Base-by-base conservation (phyloP, 1,140 invertebrate species). In the Calycopis cecrops region DNA sequence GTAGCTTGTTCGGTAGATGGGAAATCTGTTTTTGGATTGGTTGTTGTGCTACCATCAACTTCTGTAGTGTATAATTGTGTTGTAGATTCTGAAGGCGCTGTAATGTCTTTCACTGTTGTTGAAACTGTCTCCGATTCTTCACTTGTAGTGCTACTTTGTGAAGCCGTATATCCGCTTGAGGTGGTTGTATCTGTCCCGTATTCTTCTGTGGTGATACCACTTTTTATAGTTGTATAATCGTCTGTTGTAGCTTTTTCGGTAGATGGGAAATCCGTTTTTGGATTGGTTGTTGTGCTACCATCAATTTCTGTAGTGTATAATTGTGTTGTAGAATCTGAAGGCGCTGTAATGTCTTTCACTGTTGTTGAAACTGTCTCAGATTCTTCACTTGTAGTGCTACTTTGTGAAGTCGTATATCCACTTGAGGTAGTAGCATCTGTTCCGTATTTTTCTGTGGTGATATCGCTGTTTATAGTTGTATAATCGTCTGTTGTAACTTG, bases 301-400 rank as follows among this genome's bases (percentile, higher is more conserved):
- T 28, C 21, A 28, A 28, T 6, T 3, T 28, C 21, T 28, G 21
- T 28, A 28, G 2, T 28, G 21, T 28, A 28, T 3, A 3, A 28
- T 28, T 28, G 21, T 53, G 16, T 21, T 35, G 49, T 34, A 35
- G 42, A 14, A 14, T 42, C 53, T 40, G 17, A 3, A 8, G 38
- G 58, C 2, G 50, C 53, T 35, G 42, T 17, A 37, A 34, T 9
- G 17, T 53, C 10, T 48, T 48, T 28, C 1, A 28, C 42, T 7
- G 59, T 54, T 50, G 44, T 57, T n/a, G 16, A 10, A 34, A 17
- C 12, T 44, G 51, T 14, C 38, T 34, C 49, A 37, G 11, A 7
- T 3, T 11, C 18, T 55, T 28, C 38, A 28, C 48, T 52, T 21
- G 37, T 51, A 14, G 28, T 35, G 35, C 34, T 6, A n/a, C 16